Conservation (phyloP, 2,888 invertebrate genomes). For the Stramonita haemastoma region DNA sequence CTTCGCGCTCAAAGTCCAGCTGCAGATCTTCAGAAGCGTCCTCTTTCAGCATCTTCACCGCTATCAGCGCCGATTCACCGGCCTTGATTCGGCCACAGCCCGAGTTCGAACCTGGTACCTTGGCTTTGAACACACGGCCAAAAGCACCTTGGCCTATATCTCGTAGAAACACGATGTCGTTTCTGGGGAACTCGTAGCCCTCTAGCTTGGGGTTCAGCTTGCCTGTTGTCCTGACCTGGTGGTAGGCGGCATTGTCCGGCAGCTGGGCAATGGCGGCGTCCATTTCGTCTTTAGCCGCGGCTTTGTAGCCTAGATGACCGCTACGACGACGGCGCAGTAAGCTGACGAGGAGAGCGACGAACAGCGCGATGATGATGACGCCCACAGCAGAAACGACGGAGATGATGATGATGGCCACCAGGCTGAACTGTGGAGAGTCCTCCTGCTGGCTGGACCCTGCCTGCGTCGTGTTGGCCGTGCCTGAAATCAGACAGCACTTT, state of each 20-base stretch:
- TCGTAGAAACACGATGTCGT: constrained; percentile 95
- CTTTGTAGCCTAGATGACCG: constrained; percentile 82
- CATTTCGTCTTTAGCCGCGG: constrained; percentile 82
- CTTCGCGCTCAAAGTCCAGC: constrained; percentile 96
- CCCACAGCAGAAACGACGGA: constrained; percentile 50
- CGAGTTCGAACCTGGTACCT: constrained; percentile 51
- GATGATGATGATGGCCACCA: constrained; percentile 60
- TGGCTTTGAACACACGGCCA: constrained; percentile 92
- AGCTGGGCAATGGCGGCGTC: constrained; percentile 92
- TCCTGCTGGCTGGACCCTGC: neutral
- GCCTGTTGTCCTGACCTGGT: constrained; percentile 74
- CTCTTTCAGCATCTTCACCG: constrained; percentile 98
- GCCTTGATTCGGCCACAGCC: constrained; percentile 78
- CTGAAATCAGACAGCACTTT: constrained; percentile 6
- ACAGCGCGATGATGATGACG: constrained; percentile 57
- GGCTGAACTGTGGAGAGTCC: constrained; percentile 33
- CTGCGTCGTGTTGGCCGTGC: constrained; percentile 18
- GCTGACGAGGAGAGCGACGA: constrained; percentile 58
- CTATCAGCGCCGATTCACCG: constrained; percentile 91
- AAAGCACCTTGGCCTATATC: constrained; percentile 97
- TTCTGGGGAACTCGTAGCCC: constrained; percentile 94
- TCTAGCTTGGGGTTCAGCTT: constrained; percentile 91
- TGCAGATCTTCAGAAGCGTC: constrained; percentile 96
- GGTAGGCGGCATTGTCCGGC: constrained; percentile 88
- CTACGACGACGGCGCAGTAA: constrained; percentile 52